Evolutionary conservation across 1,140 invertebrate genomes (phyloP), one percentile per base, ranked within the genome.

Genomic region (Eriocheir sinensis): DNA sequence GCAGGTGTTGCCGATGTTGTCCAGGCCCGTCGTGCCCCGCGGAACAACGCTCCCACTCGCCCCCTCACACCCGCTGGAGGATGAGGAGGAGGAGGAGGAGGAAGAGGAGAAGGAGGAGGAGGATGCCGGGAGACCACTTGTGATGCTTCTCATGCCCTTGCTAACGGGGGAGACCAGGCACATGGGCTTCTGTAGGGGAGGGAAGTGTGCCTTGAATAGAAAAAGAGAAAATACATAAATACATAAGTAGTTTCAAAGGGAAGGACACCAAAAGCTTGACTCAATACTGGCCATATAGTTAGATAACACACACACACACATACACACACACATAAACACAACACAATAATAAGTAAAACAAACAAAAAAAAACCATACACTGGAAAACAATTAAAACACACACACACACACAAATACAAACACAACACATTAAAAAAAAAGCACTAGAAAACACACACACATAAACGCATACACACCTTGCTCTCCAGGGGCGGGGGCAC

Each of bases 1-100:
- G 96, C 98, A 98, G 1, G 97, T 98, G 96, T 98, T 98, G 36
- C 97, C 97, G 40, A 98, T 96, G 96, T 98, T 98, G 91, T 96
- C 96, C 21, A 97, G 96, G 4, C 97, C 97, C 96, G 97, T 97
- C n/a, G 97, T 96, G 60, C 97, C 97, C 30, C 97, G 97, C n/a
- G 93, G 89, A 85, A 81, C 48, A 40, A 91, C 92, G 72, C 38
- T 91, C 17, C 85, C 93, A 17, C 72, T 79, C 9, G 72, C 81
- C 9, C 86, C 95, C 15, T 60, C 89, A 72, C 91, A 60, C 53
- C 83, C 40, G 36, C 91, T 48, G 12, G 91, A 81, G 17, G 88
- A 80, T 27, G 34, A 80, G 6, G 91, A 91, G 15, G 90, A 89
- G 9, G 93, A 94, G 36, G 79, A 80, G 32, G 44, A 80, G 17